phyloP scores from a whole-genome alignment of 64 coral and sea anemone species.

The Pocillopora damicornis region DNA sequence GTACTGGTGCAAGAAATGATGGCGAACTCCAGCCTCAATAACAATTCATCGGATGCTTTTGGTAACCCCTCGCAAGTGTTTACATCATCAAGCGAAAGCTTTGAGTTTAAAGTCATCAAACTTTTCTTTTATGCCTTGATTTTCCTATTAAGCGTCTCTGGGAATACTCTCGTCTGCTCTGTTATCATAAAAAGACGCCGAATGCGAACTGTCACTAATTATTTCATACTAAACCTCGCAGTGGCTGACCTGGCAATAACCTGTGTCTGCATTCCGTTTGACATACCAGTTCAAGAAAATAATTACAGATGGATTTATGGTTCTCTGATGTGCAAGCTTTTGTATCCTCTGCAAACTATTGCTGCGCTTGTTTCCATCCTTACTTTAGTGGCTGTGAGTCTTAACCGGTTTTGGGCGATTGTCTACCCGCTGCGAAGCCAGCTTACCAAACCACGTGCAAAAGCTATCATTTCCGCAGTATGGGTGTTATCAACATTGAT shows the following conservation, averaged over 20 bases:
- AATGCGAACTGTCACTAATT: constrained; percentile 30
- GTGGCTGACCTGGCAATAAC: constrained; percentile 18
- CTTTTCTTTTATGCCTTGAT: constrained; percentile 11
- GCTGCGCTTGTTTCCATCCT: constrained; percentile 28
- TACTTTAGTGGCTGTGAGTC: constrained; percentile 25
- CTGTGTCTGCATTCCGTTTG: constrained; percentile 30
- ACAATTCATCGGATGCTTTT: not conserved
- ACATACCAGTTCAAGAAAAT: constrained; percentile 22
- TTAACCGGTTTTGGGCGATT: constrained; percentile 54
- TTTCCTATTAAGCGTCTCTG: constrained; percentile 1
- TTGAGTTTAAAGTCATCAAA: not conserved
- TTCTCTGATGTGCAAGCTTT: not conserved
- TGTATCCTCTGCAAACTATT: constrained; percentile 27
- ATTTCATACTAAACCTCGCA: constrained; percentile 31
- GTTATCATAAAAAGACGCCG: not conserved
- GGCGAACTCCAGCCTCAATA: not conserved
- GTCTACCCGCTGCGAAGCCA: constrained; percentile 53
- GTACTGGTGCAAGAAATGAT: not conserved
- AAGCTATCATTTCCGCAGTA: constrained; percentile 40
- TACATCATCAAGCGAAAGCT: not conserved
- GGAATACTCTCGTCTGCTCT: constrained; percentile 26
- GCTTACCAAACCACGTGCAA: constrained; percentile 40
- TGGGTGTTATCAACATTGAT: constrained; percentile 55
- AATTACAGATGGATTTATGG: constrained; percentile 38
- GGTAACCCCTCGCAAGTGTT: not conserved